These are phyloP conservation scores for Lysandra bellargus DNA, from an alignment of 2,888 invertebrate species.

Conservation along the genomic window DNA sequence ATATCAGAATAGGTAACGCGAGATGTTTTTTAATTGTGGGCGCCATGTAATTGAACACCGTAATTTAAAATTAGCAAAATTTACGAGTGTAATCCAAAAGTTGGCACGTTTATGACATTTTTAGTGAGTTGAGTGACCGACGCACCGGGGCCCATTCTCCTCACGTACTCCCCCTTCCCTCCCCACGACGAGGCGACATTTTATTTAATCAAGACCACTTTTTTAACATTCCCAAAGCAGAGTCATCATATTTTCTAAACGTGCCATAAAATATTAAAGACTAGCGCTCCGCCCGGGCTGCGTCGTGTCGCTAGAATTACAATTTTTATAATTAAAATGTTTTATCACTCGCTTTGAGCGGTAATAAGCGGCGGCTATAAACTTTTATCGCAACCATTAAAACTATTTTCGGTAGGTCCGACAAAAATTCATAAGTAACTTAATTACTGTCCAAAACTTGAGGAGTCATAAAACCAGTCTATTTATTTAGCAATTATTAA, in stretches of 20 bases:
- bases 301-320: constrained; percentile 42
- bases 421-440: constrained; percentile 4
- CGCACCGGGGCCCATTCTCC: constrained; percentile 56
- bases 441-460: neutral
- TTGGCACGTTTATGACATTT: constrained; percentile 39
- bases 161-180: constrained; percentile 59
- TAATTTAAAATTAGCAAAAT: neutral
- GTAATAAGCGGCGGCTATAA: constrained; percentile 22
- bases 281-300: constrained; percentile 51
- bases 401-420: constrained; percentile 16
- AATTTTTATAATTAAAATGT: constrained; percentile 36
- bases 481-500: neutral
- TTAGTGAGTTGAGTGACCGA: constrained; percentile 47
- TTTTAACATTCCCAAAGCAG: constrained; percentile 69
- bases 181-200: constrained; percentile 58
- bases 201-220: constrained; percentile 78
- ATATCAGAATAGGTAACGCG: neutral
- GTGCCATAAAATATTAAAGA: constrained; percentile 50
- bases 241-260: constrained; percentile 62
- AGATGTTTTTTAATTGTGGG: neutral
- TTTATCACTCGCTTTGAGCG: constrained; percentile 16
- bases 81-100: constrained; percentile 21
- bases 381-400: constrained; percentile 25
- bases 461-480: neutral
- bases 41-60: constrained; percentile 11